Percentiles rank a stretch among this genome's conserved stretches.
These are phyloP conservation scores for Nasonia vitripennis DNA, from an alignment of 1,140 invertebrate species.

Conservation along the genomic window DNA sequence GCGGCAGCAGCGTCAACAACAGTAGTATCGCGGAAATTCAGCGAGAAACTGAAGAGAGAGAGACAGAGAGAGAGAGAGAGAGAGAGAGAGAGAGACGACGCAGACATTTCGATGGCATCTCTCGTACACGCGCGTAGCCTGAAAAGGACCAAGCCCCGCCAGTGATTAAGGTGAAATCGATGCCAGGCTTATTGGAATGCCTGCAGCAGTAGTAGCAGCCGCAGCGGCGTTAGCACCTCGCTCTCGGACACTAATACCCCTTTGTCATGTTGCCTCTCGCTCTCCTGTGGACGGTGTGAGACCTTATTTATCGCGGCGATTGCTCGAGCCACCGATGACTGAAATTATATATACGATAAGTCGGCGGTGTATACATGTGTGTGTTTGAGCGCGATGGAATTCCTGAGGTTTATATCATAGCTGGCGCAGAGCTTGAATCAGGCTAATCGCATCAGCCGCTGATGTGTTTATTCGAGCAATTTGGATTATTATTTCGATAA, in stretches of 20 bases:
- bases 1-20: neutral
- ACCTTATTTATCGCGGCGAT: neutral
- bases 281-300: too few species aligned
- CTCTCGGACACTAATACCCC: neutral
- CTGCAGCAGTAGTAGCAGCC: too few species aligned
- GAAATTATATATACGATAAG: neutral
- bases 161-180: conserved; percentile 34
- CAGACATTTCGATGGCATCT: conserved; percentile 6
- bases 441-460: neutral
- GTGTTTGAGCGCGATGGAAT: neutral
- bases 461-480: neutral
- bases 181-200: conserved; percentile 29
- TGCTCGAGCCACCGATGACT: neutral
- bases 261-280: conserved; percentile 10
- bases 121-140: neutral
- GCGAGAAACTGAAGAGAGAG: neutral
- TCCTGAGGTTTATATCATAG: neutral
- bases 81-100: neutral
- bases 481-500: neutral
- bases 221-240: neutral
- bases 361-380: neutral
- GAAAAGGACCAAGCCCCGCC: neutral
- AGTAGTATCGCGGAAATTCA: neutral
- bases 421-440: neutral
- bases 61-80: too few species aligned